Conservation (phyloP, 2,113 vertebrate species). For the Otus sunia region DNA sequence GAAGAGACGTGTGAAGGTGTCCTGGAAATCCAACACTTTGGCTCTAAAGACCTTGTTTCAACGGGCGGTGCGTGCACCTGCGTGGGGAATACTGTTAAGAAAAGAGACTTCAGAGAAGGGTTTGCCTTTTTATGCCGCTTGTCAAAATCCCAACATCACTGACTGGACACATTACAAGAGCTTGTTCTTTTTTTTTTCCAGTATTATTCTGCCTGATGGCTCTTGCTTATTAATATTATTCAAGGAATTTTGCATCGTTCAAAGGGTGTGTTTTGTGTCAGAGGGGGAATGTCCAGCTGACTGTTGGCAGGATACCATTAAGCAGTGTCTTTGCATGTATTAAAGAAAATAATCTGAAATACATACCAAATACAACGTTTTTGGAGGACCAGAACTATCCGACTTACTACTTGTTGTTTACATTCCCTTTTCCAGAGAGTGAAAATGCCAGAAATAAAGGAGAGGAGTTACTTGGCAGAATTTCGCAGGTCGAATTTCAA, state of each 20-base stretch:
- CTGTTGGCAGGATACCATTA: background rate
- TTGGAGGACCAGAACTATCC: background rate
- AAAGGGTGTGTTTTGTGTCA: background rate
- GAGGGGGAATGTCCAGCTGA: background rate
- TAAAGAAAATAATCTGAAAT: background rate
- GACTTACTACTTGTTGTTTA: background rate
- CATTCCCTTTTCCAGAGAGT: background rate
- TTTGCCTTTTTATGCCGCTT: background rate
- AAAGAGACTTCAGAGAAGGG: background rate
- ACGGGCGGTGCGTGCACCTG: rapidly evolving
- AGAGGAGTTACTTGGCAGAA: background rate
- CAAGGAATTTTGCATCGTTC: background rate
- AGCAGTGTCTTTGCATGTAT: background rate
- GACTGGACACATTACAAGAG: background rate
- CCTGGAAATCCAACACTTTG: background rate
- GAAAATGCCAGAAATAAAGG: background rate
- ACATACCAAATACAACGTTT: background rate
- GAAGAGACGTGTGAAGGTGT: background rate
- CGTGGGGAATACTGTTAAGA: background rate
- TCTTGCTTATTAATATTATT: background rate
- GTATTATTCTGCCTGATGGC: background rate
- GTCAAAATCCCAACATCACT: background rate
- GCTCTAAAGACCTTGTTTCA: background rate
- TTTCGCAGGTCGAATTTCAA: background rate
- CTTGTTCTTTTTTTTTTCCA: background rate